phyloP scores from a whole-genome alignment of 1,140 invertebrate genomes.

The Pseudomyrmex sp. region DNA sequence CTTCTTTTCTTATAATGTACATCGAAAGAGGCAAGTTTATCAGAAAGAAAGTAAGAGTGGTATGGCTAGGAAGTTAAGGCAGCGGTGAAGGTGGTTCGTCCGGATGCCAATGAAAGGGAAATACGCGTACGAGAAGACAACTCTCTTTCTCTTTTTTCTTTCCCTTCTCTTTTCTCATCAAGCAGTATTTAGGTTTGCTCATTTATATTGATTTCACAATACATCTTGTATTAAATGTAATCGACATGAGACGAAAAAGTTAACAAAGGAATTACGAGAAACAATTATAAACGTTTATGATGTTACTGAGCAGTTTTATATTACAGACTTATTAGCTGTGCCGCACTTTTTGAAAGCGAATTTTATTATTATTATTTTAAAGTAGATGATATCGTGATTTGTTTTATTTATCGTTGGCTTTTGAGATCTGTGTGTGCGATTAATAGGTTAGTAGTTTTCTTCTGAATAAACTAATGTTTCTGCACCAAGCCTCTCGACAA shows the following conservation, averaged over 20 bases:
- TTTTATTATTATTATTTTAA: not conserved
- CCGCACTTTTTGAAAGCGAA: not conserved
- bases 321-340: not conserved
- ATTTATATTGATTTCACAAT: not conserved
- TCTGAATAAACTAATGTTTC: constrained; percentile 24
- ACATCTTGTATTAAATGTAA: not conserved
- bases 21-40: constrained; percentile 72
- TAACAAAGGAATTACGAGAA: too few relatives aligned
- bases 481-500: constrained; percentile 30
- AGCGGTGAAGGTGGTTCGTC: constrained; percentile 75
- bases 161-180: not conserved
- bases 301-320: too few relatives aligned
- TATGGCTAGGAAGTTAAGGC: constrained; percentile 77
- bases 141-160: constrained; percentile 11
- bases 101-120: constrained; percentile 83
- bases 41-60: constrained; percentile 81
- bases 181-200: not conserved
- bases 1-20: not conserved
- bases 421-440: not conserved
- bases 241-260: not conserved
- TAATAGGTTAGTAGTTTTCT: constrained; percentile 7
- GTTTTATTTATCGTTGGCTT: constrained; percentile 22
- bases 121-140: constrained; percentile 63
- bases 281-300: too few relatives aligned
- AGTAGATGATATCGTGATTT: not conserved